Percentiles rank a stretch among this genome's conserved stretches.
Conservation (phyloP, 2,113 vertebrate species). For the Solea senegalensis region DNA sequence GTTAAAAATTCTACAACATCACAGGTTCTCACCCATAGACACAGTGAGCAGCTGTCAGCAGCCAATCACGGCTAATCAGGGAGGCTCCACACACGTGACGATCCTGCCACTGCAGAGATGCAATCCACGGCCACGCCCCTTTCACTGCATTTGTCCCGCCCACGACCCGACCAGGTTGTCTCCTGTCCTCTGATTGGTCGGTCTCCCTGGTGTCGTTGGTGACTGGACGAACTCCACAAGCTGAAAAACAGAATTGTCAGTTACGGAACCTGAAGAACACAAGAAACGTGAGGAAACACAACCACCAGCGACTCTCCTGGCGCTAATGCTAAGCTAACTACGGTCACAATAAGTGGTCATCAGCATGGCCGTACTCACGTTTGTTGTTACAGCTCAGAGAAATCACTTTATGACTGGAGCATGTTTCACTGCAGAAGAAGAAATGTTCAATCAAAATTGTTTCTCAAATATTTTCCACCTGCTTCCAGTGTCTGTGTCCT, state of each 20-base stretch:
- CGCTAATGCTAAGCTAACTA: background rate
- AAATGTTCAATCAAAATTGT: slow-evolving; percentile 5
- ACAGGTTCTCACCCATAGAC: slow-evolving; percentile 85
- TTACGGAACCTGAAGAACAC: too few relatives aligned
- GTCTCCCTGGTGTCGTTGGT: rapidly evolving
- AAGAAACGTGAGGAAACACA: too few relatives aligned
- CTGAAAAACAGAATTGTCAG: slow-evolving; percentile 67
- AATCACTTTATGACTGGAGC: slow-evolving; percentile 77
- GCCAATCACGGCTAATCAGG: slow-evolving; percentile 85
- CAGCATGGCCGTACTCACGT: slow-evolving; percentile 78
- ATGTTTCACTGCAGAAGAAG: slow-evolving; percentile 78
- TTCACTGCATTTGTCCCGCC: slow-evolving; percentile 83
- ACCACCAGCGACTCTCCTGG: too few relatives aligned
- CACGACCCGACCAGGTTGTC: slow-evolving; percentile 72
- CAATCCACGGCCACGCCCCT: slow-evolving; percentile 92
- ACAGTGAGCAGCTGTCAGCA: slow-evolving; percentile 93
- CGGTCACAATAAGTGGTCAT: too few relatives aligned
- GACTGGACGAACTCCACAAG: slow-evolving; percentile 82
- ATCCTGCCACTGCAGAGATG: slow-evolving; percentile 81
- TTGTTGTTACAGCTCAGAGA: slow-evolving; percentile 84
- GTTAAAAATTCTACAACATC: background rate
- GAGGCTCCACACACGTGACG: slow-evolving; percentile 85
- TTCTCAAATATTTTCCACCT: background rate
- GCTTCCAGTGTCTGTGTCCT: background rate
- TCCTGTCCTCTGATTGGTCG: slow-evolving; percentile 22